phyloP scores from a whole-genome alignment of 2,113 vertebrate genomes.

The Actenoides lindsayi region DNA sequence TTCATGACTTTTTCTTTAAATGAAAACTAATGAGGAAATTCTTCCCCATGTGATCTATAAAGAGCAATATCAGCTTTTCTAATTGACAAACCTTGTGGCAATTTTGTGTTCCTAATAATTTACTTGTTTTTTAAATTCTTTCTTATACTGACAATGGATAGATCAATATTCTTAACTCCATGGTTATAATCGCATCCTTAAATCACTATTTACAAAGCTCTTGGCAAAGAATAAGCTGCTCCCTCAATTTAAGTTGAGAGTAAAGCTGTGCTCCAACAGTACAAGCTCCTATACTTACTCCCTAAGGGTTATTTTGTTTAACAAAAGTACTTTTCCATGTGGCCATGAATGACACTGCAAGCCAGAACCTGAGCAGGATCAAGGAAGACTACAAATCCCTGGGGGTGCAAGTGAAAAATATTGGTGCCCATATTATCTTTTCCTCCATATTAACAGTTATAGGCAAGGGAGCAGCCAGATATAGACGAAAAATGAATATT shows the following conservation, averaged over 20 bases:
- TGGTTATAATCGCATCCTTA: neutral
- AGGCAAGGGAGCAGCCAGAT: too few species aligned
- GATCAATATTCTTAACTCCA: neutral
- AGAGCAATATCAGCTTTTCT: neutral
- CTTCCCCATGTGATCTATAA: neutral
- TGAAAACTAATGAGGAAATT: neutral
- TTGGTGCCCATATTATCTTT: too few species aligned
- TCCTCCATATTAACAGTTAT: too few species aligned
- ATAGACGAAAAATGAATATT: too few species aligned
- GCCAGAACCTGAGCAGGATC: too few species aligned
- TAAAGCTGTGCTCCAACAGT: neutral
- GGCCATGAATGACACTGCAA: too few species aligned
- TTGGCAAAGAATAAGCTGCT: neutral
- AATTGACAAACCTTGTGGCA: neutral
- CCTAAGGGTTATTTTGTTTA: neutral
- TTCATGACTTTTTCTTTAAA: neutral
- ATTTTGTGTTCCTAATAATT: neutral
- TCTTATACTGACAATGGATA: neutral
- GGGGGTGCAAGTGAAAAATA: too few species aligned
- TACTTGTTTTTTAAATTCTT: neutral
- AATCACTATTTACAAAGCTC: neutral
- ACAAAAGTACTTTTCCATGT: neutral
- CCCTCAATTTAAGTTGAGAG: neutral
- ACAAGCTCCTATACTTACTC: neutral
- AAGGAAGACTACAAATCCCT: too few species aligned